These are phyloP conservation scores for Drosophila miranda DNA, from an alignment of 1,140 invertebrate genomes.

Conservation along the genomic window DNA sequence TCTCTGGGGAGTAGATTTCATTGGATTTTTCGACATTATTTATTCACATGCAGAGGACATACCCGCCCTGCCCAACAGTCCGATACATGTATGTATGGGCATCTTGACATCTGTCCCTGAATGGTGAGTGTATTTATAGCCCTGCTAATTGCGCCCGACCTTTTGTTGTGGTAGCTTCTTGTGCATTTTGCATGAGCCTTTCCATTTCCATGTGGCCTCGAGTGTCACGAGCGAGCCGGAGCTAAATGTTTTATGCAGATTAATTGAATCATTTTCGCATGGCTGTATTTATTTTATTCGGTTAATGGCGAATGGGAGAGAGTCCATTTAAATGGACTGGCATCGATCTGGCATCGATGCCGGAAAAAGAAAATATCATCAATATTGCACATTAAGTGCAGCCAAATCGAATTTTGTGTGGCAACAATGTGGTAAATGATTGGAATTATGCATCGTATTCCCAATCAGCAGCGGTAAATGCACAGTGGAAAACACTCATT, in stretches of 20 bases:
- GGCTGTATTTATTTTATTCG: conserved; percentile 38
- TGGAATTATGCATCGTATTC: neutral
- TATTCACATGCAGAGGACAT: conserved; percentile 15
- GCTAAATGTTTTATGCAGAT: conserved; percentile 32
- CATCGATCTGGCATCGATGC: conserved; percentile 38
- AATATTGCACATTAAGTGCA: conserved; percentile 31
- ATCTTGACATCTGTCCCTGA: conserved; percentile 26
- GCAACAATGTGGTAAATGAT: neutral
- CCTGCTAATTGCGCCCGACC: conserved; percentile 40
- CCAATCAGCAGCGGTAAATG: neutral
- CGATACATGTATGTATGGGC: neutral
- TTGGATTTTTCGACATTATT: conserved; percentile 28
- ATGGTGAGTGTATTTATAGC: conserved; percentile 28
- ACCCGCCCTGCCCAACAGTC: neutral
- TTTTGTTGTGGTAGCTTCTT: conserved; percentile 30
- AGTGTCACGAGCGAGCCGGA: conserved; percentile 12
- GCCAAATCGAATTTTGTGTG: conserved; percentile 11
- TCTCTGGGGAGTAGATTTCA: conserved; percentile 12
- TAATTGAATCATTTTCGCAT: conserved; percentile 43
- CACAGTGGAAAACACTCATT: too few relatives aligned
- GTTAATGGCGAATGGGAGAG: conserved; percentile 7
- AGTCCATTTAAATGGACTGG: conserved; percentile 39
- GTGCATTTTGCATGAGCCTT: conserved; percentile 33
- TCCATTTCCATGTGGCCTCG: conserved; percentile 20
- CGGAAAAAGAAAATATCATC: conserved; percentile 30